Evolutionary conservation across 2,797 vertebrate species (phyloP).

Genomic region (Sylvia borin): DNA sequence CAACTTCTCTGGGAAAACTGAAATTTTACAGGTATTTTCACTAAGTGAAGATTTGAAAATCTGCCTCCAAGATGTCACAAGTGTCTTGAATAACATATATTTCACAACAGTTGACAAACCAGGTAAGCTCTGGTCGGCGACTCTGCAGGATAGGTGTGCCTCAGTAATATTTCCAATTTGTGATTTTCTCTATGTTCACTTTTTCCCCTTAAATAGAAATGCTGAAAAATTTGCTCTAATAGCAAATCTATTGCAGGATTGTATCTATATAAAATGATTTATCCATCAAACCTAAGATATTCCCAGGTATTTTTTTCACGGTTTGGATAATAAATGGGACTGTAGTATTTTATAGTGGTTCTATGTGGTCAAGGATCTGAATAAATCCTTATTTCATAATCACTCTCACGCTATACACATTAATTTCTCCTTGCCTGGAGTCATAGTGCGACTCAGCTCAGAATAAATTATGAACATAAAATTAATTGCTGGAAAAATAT

Average conservation of each 20-base stretch:
- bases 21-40: not conserved
- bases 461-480: not conserved
- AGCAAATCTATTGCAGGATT: not conserved
- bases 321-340: not conserved
- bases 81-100: not conserved
- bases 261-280: not conserved
- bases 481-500: not conserved
- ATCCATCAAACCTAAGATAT: not conserved
- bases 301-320: not conserved
- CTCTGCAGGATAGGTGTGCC: not conserved
- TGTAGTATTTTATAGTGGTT: not conserved
- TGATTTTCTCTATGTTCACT: not conserved
- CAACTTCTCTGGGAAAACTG: not conserved
- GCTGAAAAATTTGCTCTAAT: not conserved
- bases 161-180: not conserved
- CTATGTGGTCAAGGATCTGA: not conserved
- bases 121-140: not conserved
- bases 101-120: not conserved
- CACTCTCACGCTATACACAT: not conserved
- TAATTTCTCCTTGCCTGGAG: not conserved
- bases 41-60: not conserved
- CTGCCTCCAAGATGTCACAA: not conserved
- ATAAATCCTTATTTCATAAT: not conserved
- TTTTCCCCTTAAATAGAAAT: not conserved
- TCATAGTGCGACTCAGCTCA: not conserved